These are phyloP conservation scores for Strix aluco DNA, from an alignment of 2,113 vertebrate species.

Conservation along the genomic window DNA sequence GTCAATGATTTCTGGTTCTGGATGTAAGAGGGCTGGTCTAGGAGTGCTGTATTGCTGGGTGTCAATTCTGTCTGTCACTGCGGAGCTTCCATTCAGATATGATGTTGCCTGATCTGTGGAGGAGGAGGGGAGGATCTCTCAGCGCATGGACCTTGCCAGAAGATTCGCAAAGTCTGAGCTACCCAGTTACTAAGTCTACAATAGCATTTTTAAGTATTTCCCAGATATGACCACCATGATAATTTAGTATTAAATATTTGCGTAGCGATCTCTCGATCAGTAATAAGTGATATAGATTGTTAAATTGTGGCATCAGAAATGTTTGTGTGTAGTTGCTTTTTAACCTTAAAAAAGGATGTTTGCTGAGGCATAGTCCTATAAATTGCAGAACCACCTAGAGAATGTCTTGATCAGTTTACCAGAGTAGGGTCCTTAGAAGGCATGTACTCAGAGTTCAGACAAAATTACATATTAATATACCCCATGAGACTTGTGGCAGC, in stretches of 20 bases:
- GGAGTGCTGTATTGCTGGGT: neutral
- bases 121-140: neutral
- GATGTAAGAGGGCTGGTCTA: neutral
- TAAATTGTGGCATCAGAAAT: neutral
- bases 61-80: neutral
- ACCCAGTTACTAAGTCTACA: neutral
- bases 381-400: neutral
- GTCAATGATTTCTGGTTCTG: neutral
- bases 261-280: neutral
- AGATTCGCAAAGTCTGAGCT: neutral
- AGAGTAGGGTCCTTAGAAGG: neutral
- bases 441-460: neutral
- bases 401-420: neutral
- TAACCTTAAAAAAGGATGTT: neutral
- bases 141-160: neutral
- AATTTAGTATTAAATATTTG: neutral
- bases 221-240: neutral
- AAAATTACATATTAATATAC: neutral
- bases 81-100: accelerated
- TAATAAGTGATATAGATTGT: neutral
- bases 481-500: neutral
- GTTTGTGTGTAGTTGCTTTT: neutral
- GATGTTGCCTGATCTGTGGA: neutral
- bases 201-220: neutral
- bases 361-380: neutral